Evolutionary conservation across 2,797 vertebrate species (phyloP), one percentile per base, ranked within the genome.

Genomic region (Enteromius paludinosus): DNA sequence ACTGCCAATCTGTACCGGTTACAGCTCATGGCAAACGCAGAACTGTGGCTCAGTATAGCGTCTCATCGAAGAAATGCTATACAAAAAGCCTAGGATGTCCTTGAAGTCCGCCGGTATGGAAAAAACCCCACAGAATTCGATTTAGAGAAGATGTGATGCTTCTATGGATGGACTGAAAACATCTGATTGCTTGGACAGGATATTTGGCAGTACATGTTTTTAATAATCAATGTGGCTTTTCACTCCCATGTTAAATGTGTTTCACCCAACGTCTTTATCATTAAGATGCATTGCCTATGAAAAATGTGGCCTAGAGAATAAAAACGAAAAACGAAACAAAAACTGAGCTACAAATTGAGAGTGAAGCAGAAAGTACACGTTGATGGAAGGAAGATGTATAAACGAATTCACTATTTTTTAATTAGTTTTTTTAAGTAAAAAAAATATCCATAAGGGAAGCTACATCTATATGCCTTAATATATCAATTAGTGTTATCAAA

Each of bases 131-230:
- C 20, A 11, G 5, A 45, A 52, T 65, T 65, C 69, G 73, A 64
- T 54, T 43, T 56, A 82, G 23, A 66, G 28, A 25, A 41, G 43
- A n/a, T 7, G 6, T 23, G 6, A 43, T 20, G 23, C 43, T 74
- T 82, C 33, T 17, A 62, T 18, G n/a, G 41, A 47, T 35, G 43
- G 15, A n/a, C 45, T 81, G 30, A 73, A 72, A 73, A 62, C 69
- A 62, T 73, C 23, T 43, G 33, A 73, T 81, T 81, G 28, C n/a
- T 73, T 65, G 23, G 61, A 70, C 30, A 43, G 17, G 20, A 71
- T 45, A 47, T 35, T 49, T 62, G n/a, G 0, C 4, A 74, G 28
- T 49, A 17, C 45, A 41, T 9, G 23, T 74, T 73, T 41, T 28
- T 23, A 14, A 25, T 25, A 10, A 65, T 8, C 30, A 74, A 2